Evolutionary conservation across 2,113 vertebrate genomes (phyloP).

Genomic region (Chunga burmeisteri): DNA sequence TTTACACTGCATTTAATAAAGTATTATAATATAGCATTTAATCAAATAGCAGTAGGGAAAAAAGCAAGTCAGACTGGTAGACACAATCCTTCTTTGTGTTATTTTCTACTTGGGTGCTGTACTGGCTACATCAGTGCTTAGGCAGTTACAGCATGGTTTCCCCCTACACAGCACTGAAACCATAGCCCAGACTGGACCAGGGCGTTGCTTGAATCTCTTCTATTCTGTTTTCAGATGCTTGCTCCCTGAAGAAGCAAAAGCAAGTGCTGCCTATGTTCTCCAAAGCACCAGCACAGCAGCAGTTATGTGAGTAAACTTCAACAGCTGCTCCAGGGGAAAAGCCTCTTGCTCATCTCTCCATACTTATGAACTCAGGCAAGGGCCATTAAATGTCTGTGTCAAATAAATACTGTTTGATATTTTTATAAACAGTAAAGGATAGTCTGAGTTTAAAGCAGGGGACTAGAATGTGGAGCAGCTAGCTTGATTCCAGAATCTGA

Average conservation of each 20-base stretch:
- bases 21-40: not conserved
- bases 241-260: not conserved
- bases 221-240: not conserved
- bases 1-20: not conserved
- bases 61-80: not conserved
- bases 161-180: not conserved
- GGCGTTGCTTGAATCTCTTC: not conserved
- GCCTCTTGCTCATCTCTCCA: not conserved
- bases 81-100: not conserved
- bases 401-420: slow-evolving; percentile 20
- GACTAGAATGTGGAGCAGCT: not conserved
- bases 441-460: not conserved
- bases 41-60: not conserved
- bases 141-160: not conserved
- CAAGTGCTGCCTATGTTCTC: not conserved
- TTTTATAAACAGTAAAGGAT: slow-evolving; percentile 19
- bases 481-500: not conserved
- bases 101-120: not conserved
- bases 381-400: not conserved
- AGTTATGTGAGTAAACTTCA: not conserved
- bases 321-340: not conserved
- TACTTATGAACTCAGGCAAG: not conserved
- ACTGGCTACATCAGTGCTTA: not conserved
- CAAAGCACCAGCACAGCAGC: not conserved
- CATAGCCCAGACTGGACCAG: not conserved